Evolutionary conservation across 92 coral and sea anemone genomes (phyloP).

Genomic region (Phenganax subtilis): DNA sequence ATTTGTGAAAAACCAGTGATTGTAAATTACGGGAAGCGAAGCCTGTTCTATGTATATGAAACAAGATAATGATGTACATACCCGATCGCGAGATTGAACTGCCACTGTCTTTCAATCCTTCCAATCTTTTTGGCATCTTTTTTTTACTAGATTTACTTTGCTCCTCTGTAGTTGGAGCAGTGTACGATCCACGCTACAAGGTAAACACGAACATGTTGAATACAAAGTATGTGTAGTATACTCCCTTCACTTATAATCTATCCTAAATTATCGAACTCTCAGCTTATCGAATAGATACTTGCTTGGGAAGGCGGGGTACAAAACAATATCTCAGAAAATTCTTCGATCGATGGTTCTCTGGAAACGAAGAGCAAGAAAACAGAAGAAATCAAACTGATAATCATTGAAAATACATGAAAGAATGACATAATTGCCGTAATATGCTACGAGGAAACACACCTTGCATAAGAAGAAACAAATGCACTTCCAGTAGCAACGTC

Average conservation of each 20-base stretch:
- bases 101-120: conserved; percentile 22
- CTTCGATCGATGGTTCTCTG: not conserved
- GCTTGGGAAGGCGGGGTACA: not conserved
- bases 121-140: conserved; percentile 9
- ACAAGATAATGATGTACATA: not conserved
- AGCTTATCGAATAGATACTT: not conserved
- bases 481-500: not conserved
- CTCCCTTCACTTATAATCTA: too few relatives aligned
- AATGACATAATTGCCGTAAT: not conserved
- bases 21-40: not conserved
- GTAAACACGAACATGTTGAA: not conserved
- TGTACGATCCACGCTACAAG: conserved; percentile 1
- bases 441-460: not conserved
- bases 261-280: too few relatives aligned
- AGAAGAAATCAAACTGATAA: not conserved
- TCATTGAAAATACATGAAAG: not conserved
- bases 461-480: not conserved
- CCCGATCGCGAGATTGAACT: conserved; percentile 27
- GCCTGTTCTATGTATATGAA: not conserved
- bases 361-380: not conserved
- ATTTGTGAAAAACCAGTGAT: not conserved
- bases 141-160: conserved; percentile 7
- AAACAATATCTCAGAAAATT: not conserved
- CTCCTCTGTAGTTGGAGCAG: not conserved
- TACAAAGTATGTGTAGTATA: too few relatives aligned